A percentile compares a stretch with the other conserved stretches of the same genome.
phyloP scores from a whole-genome alignment of 2,797 vertebrate genomes.

The Ceryle rudis region DNA sequence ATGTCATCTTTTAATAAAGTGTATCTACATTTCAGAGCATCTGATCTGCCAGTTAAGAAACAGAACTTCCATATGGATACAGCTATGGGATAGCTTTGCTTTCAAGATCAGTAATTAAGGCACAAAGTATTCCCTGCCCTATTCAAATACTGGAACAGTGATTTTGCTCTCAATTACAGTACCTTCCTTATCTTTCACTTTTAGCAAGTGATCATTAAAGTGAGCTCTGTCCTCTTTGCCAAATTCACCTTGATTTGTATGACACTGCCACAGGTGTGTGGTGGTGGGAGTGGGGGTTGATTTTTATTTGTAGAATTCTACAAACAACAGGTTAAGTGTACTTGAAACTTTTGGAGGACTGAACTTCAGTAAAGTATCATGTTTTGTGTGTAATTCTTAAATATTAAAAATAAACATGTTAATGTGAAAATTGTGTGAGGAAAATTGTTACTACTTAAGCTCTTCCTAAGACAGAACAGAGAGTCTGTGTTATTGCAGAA shows the following conservation, averaged over 20 bases:
- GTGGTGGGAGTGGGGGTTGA: not conserved
- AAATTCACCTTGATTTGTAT: not conserved
- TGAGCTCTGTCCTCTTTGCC: not conserved
- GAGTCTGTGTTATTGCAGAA: not conserved
- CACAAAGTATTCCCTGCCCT: not conserved
- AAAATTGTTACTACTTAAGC: not conserved
- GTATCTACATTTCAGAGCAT: not conserved
- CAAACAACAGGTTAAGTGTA: not conserved
- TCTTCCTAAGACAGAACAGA: not conserved
- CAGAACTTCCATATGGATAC: not conserved
- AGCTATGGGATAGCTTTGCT: not conserved
- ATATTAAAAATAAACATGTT: not conserved
- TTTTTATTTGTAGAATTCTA: not conserved
- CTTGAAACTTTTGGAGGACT: not conserved
- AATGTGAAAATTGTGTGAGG: not conserved
- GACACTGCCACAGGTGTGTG: not conserved
- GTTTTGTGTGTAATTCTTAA: not conserved
- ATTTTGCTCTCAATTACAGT: not conserved
- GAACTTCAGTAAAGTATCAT: not conserved
- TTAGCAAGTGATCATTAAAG: not conserved
- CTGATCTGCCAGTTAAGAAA: not conserved
- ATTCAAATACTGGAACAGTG: not conserved
- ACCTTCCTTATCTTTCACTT: not conserved
- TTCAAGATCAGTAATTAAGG: not conserved
- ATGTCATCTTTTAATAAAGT: not conserved